Conservation (phyloP, 2,797 vertebrate species). For the Buphagus erythrorhynchus region DNA sequence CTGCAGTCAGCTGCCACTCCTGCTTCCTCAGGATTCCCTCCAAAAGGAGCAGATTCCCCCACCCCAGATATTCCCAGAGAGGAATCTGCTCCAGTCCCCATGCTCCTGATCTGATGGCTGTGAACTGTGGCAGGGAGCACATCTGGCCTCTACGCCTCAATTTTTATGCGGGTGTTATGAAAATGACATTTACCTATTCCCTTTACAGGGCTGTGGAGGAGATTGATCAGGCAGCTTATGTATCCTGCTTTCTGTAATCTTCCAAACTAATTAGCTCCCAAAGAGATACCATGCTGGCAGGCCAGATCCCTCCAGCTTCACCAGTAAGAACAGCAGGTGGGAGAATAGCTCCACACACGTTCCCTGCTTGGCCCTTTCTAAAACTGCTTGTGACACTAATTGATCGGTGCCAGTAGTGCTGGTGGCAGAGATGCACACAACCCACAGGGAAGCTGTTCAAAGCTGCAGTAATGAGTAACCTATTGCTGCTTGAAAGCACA, state of each 20-base stretch:
- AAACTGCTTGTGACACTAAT: constrained; percentile 52
- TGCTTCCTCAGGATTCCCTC: not conserved
- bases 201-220: not conserved
- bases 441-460: constrained; percentile 61
- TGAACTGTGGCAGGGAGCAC: not conserved
- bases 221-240: not conserved
- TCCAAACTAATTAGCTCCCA: constrained; percentile 51
- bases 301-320: constrained; percentile 15
- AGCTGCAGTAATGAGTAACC: constrained; percentile 44
- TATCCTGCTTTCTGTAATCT: constrained; percentile 31
- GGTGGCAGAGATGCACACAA: not conserved
- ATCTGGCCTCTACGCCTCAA: not conserved
- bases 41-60: not conserved
- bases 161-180: not conserved
- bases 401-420: constrained; percentile 11
- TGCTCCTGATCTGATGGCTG: not conserved
- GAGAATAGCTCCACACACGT: not conserved
- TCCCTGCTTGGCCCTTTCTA: not conserved
- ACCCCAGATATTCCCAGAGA: not conserved
- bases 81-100: not conserved
- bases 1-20: fast-evolving
- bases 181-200: constrained; percentile 23
- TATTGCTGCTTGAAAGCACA: constrained; percentile 36
- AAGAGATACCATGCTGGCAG: not conserved
- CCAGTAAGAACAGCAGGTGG: constrained; percentile 50